Evolutionary conservation across 2,888 invertebrate genomes (phyloP).

Genomic region (Parnassius apollo): DNA sequence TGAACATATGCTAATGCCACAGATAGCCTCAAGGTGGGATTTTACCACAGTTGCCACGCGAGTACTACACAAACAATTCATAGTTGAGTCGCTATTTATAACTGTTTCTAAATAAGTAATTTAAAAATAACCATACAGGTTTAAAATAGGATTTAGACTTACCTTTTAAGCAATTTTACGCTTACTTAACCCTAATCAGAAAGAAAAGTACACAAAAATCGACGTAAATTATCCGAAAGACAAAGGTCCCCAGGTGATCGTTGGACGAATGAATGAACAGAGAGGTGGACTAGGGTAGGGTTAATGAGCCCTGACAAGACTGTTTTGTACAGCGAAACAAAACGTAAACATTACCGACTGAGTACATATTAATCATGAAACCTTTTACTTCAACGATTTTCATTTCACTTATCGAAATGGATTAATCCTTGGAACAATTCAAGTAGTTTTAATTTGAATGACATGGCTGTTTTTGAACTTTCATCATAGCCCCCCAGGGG

Average conservation of each 20-base stretch:
- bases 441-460: too few species aligned
- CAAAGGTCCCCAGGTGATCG: conserved; percentile 37
- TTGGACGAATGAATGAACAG: too few species aligned
- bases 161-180: neutral
- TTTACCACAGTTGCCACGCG: too few species aligned
- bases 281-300: conserved; percentile 40
- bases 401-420: neutral
- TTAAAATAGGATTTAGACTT: too few species aligned
- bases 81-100: too few species aligned
- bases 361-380: conserved; percentile 50
- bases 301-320: conserved; percentile 69
- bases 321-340: conserved; percentile 65
- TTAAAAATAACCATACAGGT: too few species aligned
- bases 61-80: too few species aligned
- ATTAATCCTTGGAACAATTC: neutral
- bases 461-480: too few species aligned
- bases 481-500: too few species aligned
- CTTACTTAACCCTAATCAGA: conserved; percentile 33
- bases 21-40: too few species aligned
- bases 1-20: too few species aligned
- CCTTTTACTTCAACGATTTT: conserved; percentile 29
- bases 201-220: conserved; percentile 47
- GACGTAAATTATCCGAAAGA: conserved; percentile 55
- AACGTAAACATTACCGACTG: conserved; percentile 56
- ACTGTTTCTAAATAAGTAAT: too few species aligned